A percentile compares a stretch with the other conserved stretches of the same genome.
Evolutionary conservation across 2,888 invertebrate genomes (phyloP).

Genomic region (Teleiodes luculella): DNA sequence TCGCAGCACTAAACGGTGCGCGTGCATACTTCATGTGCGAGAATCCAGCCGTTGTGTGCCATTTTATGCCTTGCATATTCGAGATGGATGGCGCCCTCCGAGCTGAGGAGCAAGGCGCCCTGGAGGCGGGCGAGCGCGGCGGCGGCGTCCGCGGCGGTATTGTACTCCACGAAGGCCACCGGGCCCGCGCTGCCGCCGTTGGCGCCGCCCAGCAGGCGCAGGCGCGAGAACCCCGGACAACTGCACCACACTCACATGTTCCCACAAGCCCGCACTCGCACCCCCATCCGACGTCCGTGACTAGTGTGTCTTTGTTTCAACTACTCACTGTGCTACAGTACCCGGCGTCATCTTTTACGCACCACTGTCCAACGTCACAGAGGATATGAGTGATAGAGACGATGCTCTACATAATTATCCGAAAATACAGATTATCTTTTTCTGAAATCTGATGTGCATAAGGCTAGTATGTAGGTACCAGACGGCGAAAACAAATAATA

Average conservation of each 20-base stretch:
- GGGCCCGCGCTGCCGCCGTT: constrained; percentile 81
- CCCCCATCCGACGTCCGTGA: constrained; percentile 46
- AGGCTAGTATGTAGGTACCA: too few relatives aligned
- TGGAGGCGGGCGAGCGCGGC: constrained; percentile 96
- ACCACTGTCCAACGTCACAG: too few relatives aligned
- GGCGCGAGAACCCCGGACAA: constrained; percentile 98
- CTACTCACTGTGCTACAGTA: constrained; percentile 7
- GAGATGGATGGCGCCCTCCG: constrained; percentile 98
- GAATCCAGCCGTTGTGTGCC: constrained; percentile 84
- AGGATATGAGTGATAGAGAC: too few relatives aligned
- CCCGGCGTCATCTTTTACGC: neutral
- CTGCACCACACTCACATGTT: constrained; percentile 81
- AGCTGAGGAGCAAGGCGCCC: constrained; percentile 96
- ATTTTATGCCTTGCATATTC: constrained; percentile 99
- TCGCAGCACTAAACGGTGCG: constrained; percentile 39
- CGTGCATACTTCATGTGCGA: constrained; percentile 77
- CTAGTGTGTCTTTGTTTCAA: constrained; percentile 30
- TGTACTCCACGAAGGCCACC: constrained; percentile 99
- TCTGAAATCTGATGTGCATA: too few relatives aligned
- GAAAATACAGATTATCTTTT: too few relatives aligned
- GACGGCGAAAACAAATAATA: too few relatives aligned
- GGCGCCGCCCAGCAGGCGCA: constrained; percentile 95
- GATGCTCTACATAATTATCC: too few relatives aligned
- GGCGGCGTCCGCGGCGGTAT: constrained; percentile 93
- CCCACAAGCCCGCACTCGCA: constrained; percentile 64